These are phyloP conservation scores for Neotragus pygmaeus DNA, from an alignment of 2,113 vertebrate species.

Conservation along the genomic window DNA sequence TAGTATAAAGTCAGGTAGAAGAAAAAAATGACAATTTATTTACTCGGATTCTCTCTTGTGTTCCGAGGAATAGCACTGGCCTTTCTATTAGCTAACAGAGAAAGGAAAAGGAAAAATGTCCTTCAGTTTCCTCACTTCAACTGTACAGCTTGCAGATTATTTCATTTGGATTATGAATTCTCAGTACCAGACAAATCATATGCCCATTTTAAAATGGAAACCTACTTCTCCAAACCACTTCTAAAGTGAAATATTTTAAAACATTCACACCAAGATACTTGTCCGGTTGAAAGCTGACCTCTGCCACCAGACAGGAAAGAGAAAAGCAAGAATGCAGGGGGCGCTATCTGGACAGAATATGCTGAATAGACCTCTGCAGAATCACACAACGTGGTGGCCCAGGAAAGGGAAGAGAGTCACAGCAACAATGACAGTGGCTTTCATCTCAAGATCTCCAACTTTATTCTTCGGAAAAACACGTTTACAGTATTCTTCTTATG, in stretches of 20 bases:
- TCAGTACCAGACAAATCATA: not conserved
- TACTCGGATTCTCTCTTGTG: not conserved
- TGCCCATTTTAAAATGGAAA: not conserved
- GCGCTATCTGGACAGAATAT: not conserved
- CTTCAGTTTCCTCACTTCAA: not conserved
- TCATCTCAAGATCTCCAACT: not conserved
- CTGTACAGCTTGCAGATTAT: not conserved
- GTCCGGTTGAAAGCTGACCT: not conserved
- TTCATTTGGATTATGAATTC: not conserved
- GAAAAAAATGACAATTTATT: not conserved
- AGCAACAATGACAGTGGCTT: not conserved
- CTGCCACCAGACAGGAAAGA: not conserved
- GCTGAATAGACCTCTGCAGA: not conserved
- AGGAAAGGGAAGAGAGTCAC: not conserved
- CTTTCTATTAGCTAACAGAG: not conserved
- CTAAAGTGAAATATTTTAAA: conserved; percentile 22
- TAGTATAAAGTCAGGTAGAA: not conserved
- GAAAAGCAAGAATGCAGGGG: not conserved
- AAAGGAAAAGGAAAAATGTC: not conserved
- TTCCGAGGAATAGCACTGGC: not conserved
- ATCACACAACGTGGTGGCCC: not conserved
- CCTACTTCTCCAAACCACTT: not conserved
- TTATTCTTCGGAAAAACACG: not conserved
- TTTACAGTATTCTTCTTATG: not conserved
- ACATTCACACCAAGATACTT: not conserved